These are phyloP conservation scores for Leptinotarsa haldemani DNA, from an alignment of 2,888 invertebrate species.

Conservation along the genomic window DNA sequence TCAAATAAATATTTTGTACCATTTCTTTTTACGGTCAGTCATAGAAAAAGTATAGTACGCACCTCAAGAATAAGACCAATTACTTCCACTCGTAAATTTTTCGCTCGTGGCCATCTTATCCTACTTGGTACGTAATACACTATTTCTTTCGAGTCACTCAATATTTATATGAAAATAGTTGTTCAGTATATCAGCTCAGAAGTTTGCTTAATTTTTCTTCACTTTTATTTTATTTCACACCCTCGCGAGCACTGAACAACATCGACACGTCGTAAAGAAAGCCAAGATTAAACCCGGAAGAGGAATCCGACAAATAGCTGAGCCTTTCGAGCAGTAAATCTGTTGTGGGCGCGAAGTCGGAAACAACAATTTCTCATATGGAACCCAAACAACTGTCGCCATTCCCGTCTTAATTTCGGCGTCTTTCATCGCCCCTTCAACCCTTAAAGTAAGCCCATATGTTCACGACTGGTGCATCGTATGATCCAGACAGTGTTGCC, in stretches of 20 bases:
- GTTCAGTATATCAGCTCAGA: too few relatives aligned
- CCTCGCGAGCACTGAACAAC: neutral
- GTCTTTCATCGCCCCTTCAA: slow-evolving; percentile 37
- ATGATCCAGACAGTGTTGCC: slow-evolving; percentile 9
- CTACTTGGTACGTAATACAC: too few relatives aligned
- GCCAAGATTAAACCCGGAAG: slow-evolving; percentile 4
- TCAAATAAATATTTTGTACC: too few relatives aligned
- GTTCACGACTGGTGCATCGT: slow-evolving; percentile 16
- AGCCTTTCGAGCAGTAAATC: slow-evolving; percentile 35
- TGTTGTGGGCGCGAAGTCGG: slow-evolving; percentile 42
- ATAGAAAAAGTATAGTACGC: too few relatives aligned
- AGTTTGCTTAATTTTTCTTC: too few relatives aligned
- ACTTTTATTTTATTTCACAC: too few relatives aligned
- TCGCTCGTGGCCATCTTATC: too few relatives aligned
- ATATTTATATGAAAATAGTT: too few relatives aligned
- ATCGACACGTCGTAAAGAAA: neutral
- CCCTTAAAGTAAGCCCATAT: slow-evolving; percentile 31
- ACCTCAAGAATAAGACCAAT: too few relatives aligned
- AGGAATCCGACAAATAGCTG: slow-evolving; percentile 24
- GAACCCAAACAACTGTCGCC: slow-evolving; percentile 44
- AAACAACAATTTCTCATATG: slow-evolving; percentile 42
- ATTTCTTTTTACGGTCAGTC: too few relatives aligned
- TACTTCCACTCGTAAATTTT: too few relatives aligned
- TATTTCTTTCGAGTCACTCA: too few relatives aligned
- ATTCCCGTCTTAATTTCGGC: slow-evolving; percentile 40